Base-by-base conservation (phyloP, 2,888 invertebrate genomes). In the Bruchidius siliquastri region DNA sequence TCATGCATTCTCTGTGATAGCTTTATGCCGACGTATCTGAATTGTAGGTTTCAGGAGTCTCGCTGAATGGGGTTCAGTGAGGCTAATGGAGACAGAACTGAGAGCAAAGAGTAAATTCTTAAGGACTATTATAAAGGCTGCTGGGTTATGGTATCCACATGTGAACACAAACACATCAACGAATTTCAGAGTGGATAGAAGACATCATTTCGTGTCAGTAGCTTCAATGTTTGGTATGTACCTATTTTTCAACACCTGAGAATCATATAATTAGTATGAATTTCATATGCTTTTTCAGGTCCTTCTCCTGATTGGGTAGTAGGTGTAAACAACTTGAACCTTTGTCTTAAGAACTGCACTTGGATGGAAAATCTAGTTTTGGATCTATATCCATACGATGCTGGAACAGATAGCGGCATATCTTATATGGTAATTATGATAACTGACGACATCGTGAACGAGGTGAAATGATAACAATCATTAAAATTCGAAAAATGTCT, bases 301-400 rank as follows among this genome's bases (percentile, higher is more conserved):
- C 99, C 99, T 0, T 96, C 97, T 18, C 99, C 99, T 0, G 99
- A 99, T 88, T 99, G 99, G 99, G 94, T 98, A 80, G 95, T 98
- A 69, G 99, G 99, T 0, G 92, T 99, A 49, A 95, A 91, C 74
- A 93, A 94, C 0, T 87, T 98, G 73, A 94, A 98, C 83, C 89
- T 99, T 10, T 99, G 99, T 84, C 89, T 92, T 75, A 87, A 89
- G 76, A 95, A 98, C 87, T 97, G 99, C 85, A 90, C 95, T 0
- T 99, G 99, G 99, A 90, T 91, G n/a, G 93, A 94, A 79, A 90
- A 92, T 74, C 88, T 94, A 81, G 91, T 91, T 67, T 88, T 98
- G 68, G 96, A 98, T 87, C 88, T 99, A 32, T 94, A 91, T 84
- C 98, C 98, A 0, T 97, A 95, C 88, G 99, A 99, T 88, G 97